A percentile compares a stretch with the other conserved stretches of the same genome.
These are phyloP conservation scores for Asbolus verrucosus DNA, from an alignment of 1,140 invertebrate species.

Conservation along the genomic window DNA sequence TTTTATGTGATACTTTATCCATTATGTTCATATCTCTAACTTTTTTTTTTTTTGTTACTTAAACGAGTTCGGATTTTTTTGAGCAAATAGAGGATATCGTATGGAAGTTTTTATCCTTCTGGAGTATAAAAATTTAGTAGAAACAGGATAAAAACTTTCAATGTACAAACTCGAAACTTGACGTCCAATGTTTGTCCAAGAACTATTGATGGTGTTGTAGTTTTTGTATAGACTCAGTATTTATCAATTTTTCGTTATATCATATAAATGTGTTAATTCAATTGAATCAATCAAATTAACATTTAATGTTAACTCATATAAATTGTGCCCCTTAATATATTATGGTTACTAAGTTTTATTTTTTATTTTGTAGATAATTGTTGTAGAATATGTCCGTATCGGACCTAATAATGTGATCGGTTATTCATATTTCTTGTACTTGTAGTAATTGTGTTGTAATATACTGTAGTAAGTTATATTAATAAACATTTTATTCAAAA, in stretches of 20 bases:
- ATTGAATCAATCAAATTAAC: slow-evolving; percentile 42
- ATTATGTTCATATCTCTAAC: background rate
- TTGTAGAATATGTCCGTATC: slow-evolving; percentile 56
- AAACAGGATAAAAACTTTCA: slow-evolving; percentile 4
- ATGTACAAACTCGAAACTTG: slow-evolving; percentile 44
- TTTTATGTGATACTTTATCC: slow-evolving; percentile 17
- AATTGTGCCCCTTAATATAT: slow-evolving; percentile 41
- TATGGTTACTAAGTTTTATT: slow-evolving; percentile 49
- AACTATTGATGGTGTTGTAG: slow-evolving; percentile 30
- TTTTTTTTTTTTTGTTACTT: background rate
- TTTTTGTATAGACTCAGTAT: slow-evolving; percentile 49
- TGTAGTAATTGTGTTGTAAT: slow-evolving; percentile 52
- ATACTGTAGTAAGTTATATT: slow-evolving; percentile 49
- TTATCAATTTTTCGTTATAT: slow-evolving; percentile 29
- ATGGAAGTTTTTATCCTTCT: background rate
- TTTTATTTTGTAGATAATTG: slow-evolving; percentile 54
- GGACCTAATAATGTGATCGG: slow-evolving; percentile 56
- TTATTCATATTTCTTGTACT: slow-evolving; percentile 57
- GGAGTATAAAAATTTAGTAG: background rate
- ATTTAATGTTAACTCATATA: slow-evolving; percentile 43
- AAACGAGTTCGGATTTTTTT: background rate
- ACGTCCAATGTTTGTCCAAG: slow-evolving; percentile 49
- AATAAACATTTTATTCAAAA: slow-evolving; percentile 50
- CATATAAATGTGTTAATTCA: slow-evolving; percentile 36
- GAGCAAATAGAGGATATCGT: background rate